Percentiles rank a stretch among this genome's conserved stretches.
These are phyloP conservation scores for Crotalus helleri DNA, from an alignment of 2,113 vertebrate species.

Conservation along the genomic window DNA sequence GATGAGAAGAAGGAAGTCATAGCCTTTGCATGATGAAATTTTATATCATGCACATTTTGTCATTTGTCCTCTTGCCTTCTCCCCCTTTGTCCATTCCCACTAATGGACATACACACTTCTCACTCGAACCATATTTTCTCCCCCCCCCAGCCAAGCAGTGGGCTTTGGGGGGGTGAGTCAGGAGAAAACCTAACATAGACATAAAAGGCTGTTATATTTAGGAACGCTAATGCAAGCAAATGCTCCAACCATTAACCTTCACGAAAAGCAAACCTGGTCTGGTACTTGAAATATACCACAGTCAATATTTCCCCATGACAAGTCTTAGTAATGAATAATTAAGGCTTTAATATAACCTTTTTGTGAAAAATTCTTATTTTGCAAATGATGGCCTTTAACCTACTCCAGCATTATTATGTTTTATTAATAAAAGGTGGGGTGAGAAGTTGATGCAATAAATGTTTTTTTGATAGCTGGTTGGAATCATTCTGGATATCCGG, in stretches of 20 bases:
- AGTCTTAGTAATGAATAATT: slow-evolving; percentile 96
- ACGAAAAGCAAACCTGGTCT: slow-evolving; percentile 74
- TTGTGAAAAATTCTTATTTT: slow-evolving; percentile 88
- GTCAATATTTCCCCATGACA: slow-evolving; percentile 89
- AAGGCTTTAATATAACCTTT: slow-evolving; percentile 91
- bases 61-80: not conserved
- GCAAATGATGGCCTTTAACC: slow-evolving; percentile 69
- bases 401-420: slow-evolving; percentile 73
- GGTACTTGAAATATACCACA: slow-evolving; percentile 81
- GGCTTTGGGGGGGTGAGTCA: not conserved
- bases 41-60: not conserved
- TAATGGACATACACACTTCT: not conserved
- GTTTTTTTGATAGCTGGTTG: slow-evolving; percentile 75
- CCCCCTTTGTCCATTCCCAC: not conserved
- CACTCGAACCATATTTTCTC: not conserved
- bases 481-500: slow-evolving; percentile 77
- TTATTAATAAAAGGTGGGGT: slow-evolving; percentile 62
- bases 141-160: not conserved
- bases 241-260: slow-evolving; percentile 85
- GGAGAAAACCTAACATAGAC: slow-evolving; percentile 59
- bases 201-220: slow-evolving; percentile 71
- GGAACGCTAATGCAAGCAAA: slow-evolving; percentile 78
- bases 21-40: not conserved
- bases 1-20: not conserved
- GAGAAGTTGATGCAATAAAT: slow-evolving; percentile 76